Conservation (phyloP, 2,113 vertebrate species). For the Cricetomys ansorgei region DNA sequence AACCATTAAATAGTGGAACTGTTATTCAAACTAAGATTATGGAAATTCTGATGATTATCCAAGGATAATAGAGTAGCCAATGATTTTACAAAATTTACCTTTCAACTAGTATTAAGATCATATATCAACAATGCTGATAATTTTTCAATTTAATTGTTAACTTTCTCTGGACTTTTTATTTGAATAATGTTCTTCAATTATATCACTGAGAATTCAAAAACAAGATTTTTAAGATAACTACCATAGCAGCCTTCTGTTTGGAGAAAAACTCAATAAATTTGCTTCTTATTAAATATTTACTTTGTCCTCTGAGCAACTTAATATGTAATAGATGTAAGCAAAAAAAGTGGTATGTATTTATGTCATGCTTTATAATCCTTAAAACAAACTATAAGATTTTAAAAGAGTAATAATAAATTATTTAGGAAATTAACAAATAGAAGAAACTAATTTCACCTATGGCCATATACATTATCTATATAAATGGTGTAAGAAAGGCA, state of each 20-base stretch:
- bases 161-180: not conserved
- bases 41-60: not conserved
- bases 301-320: slow-evolving; percentile 63
- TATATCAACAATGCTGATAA: not conserved
- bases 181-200: not conserved
- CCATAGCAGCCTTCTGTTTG: not conserved
- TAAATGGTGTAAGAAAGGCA: slow-evolving; percentile 11
- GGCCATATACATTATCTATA: not conserved
- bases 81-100: not conserved
- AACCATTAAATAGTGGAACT: not conserved
- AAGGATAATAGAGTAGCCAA: not conserved
- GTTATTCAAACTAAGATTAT: not conserved
- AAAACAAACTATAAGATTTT: slow-evolving; percentile 44
- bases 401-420: slow-evolving; percentile 71
- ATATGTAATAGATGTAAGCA: slow-evolving; percentile 51
- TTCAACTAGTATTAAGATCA: not conserved
- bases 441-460: slow-evolving; percentile 43
- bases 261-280: slow-evolving; percentile 36
- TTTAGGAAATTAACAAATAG: slow-evolving; percentile 56
- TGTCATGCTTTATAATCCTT: slow-evolving; percentile 50
- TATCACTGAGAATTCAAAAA: slow-evolving; percentile 50
- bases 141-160: not conserved
- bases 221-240: not conserved
- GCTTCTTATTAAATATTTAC: slow-evolving; percentile 71
- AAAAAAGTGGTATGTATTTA: slow-evolving; percentile 53